phyloP scores from a whole-genome alignment of 2,888 invertebrate species.

The Monopis laevigella region DNA sequence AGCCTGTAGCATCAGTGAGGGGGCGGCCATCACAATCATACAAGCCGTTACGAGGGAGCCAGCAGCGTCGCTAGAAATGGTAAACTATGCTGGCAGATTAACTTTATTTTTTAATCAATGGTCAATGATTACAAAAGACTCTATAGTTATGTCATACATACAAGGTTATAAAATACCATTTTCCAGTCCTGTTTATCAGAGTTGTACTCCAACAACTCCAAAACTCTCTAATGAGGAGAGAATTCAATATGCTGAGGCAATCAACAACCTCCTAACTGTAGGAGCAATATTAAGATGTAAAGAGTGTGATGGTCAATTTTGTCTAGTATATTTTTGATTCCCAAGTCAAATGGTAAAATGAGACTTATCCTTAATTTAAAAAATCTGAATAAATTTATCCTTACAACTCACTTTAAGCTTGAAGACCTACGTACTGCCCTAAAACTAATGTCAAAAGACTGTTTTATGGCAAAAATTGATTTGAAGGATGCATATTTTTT shows the following conservation, averaged over 20 bases:
- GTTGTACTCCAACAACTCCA: neutral
- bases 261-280: neutral
- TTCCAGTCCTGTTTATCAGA: neutral
- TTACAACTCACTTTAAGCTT: slow-evolving; percentile 8
- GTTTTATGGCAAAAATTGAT: neutral
- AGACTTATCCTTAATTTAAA: slow-evolving; percentile 15
- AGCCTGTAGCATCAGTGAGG: neutral
- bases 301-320: neutral
- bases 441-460: slow-evolving; percentile 7
- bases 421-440: slow-evolving; percentile 11
- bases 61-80: neutral
- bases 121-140: neutral
- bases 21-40: neutral
- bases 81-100: neutral
- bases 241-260: neutral
- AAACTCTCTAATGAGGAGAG: neutral
- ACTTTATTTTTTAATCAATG: slow-evolving; percentile 1
- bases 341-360: slow-evolving; percentile 8
- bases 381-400: neutral
- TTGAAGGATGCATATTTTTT: slow-evolving; percentile 6
- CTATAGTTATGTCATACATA: neutral
- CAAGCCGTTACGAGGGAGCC: neutral
- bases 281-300: slow-evolving; percentile 2
- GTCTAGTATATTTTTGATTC: slow-evolving; percentile 8
- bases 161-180: slow-evolving; percentile 1